Percentiles rank a stretch among this genome's conserved stretches.
Conservation (phyloP, 30 jellyfish, hydroid and myxozoan genomes). For the Chironex yamaguchii region DNA sequence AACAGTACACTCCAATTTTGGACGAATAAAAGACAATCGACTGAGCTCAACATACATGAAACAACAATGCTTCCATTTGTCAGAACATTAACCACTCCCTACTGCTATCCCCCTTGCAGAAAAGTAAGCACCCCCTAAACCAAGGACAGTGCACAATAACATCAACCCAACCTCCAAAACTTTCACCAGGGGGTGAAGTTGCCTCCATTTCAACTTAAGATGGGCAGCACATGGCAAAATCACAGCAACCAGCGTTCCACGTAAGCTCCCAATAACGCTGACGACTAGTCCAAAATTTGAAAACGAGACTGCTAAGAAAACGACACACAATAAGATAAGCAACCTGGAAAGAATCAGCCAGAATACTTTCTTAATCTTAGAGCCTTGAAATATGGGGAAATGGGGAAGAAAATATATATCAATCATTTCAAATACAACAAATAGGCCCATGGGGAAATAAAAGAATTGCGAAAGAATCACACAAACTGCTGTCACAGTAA, state of each 20-base stretch:
- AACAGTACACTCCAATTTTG: too few relatives aligned
- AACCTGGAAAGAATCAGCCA: constrained; percentile 74
- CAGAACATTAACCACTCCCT: too few relatives aligned
- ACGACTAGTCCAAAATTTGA: constrained; percentile 70
- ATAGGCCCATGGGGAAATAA: constrained; percentile 59
- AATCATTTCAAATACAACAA: constrained; percentile 67
- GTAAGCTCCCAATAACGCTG: constrained; percentile 64
- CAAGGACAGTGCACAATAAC: too few relatives aligned
- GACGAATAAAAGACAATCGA: too few relatives aligned
- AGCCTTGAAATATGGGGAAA: constrained; percentile 34
- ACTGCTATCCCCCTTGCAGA: too few relatives aligned
- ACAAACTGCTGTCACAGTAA: constrained; percentile 28
- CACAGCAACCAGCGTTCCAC: constrained; percentile 69
- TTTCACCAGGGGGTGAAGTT: too few relatives aligned
- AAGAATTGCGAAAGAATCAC: constrained; percentile 50
- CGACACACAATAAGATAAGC: constrained; percentile 46
- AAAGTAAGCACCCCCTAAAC: too few relatives aligned
- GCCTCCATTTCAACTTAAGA: constrained; percentile 70
- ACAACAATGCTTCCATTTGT: too few relatives aligned
- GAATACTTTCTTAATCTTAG: constrained; percentile 49
- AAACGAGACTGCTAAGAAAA: constrained; percentile 64
- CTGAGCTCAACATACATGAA: too few relatives aligned
- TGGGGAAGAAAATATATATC: constrained; percentile 1
- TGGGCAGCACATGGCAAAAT: constrained; percentile 65
- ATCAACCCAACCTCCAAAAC: too few relatives aligned